These are phyloP conservation scores for Peromyscus attwateri DNA, from an alignment of 2,797 vertebrate species.

Conservation along the genomic window DNA sequence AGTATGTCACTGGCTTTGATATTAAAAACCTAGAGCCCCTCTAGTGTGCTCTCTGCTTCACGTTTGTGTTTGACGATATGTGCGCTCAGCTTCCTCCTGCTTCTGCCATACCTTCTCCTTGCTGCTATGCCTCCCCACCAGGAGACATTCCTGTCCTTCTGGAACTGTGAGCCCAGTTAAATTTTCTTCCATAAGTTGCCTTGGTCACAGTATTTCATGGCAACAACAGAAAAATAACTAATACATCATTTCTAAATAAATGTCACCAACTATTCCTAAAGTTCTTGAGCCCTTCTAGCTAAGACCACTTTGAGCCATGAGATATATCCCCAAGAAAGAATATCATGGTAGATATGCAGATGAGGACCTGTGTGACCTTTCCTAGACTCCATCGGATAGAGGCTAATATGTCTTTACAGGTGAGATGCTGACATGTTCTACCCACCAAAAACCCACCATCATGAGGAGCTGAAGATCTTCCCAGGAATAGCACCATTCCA, in stretches of 20 bases:
- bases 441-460: background rate
- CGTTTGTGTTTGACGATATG: background rate
- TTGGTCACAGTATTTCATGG: background rate
- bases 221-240: background rate
- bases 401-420: background rate
- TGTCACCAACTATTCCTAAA: background rate
- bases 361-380: background rate
- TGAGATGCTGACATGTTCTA: background rate
- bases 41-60: background rate
- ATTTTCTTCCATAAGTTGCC: background rate
- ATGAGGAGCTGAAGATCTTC: background rate
- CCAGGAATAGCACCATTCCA: background rate
- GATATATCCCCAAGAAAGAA: background rate
- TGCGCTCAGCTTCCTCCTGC: background rate
- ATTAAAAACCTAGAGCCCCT: background rate
- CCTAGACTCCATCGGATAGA: background rate
- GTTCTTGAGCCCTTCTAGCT: background rate
- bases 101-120: background rate
- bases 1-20: background rate
- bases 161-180: background rate
- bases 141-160: background rate
- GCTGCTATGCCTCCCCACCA: background rate
- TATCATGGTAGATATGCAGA: background rate
- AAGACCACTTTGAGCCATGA: background rate
- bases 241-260: background rate